These are phyloP conservation scores for Idris sp. DNA, from an alignment of 1,140 invertebrate species.

Conservation along the genomic window DNA sequence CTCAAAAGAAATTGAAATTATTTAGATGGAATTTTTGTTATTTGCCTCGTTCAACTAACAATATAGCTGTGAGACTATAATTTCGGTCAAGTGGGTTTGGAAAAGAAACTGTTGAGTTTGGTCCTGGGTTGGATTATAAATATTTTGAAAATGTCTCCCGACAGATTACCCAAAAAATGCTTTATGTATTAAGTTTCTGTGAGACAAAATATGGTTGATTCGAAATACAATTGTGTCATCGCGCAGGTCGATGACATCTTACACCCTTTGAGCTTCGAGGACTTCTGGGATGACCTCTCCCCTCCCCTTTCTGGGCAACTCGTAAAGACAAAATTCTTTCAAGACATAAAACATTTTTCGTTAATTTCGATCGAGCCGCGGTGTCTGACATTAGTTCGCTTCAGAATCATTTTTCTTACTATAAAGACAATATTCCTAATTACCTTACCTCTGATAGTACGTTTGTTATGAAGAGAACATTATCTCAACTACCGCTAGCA, in stretches of 20 bases:
- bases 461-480: too few species aligned
- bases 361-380: too few species aligned
- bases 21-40: neutral
- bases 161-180: neutral
- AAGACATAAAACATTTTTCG: too few species aligned
- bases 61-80: neutral
- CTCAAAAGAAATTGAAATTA: neutral
- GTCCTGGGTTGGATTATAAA: neutral
- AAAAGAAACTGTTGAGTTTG: neutral
- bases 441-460: too few species aligned
- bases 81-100: neutral
- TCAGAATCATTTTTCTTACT: too few species aligned
- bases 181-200: neutral
- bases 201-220: neutral
- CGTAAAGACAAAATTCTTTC: too few species aligned
- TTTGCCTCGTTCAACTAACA: neutral
- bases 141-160: neutral
- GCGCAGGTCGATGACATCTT: neutral
- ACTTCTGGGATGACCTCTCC: neutral
- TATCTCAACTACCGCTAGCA: too few species aligned
- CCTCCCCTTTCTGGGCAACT: neutral
- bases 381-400: too few species aligned
- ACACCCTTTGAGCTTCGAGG: neutral
- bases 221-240: neutral
- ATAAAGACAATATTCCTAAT: too few species aligned